Conservation (phyloP, 2,888 invertebrate genomes). For the Agrotis puta region DNA sequence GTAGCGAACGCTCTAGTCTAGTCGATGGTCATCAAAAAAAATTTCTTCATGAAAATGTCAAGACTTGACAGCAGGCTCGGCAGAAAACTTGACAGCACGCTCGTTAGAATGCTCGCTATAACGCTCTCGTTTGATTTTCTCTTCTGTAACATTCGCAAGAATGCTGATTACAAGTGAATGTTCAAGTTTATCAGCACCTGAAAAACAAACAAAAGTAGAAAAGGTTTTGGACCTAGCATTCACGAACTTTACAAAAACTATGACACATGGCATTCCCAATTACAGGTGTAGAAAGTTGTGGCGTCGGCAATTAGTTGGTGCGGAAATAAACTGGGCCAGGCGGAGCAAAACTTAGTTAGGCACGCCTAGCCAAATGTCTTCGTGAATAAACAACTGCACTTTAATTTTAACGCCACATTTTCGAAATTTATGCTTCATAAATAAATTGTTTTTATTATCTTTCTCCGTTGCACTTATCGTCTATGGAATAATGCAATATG, state of each 20-base stretch:
- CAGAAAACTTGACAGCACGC: no score
- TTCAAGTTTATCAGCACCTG: no score
- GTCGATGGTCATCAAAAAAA: no score
- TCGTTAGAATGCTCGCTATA: no score
- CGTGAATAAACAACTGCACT: slow-evolving; percentile 61
- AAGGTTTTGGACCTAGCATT: slow-evolving; percentile 24
- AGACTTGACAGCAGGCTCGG: no score
- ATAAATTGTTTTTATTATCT: neutral
- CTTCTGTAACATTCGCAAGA: no score
- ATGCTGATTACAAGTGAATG: no score
- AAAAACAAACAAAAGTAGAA: slow-evolving; percentile 26
- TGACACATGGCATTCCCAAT: slow-evolving; percentile 72
- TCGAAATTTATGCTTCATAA: neutral
- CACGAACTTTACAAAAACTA: slow-evolving; percentile 49
- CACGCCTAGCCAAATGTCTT: slow-evolving; percentile 64
- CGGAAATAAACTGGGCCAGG: slow-evolving; percentile 73
- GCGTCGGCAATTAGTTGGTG: slow-evolving; percentile 73
- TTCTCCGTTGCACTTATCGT: no score
- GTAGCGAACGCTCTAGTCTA: no score
- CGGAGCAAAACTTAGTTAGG: slow-evolving; percentile 66
- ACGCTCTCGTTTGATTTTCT: no score
- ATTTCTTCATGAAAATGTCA: no score
- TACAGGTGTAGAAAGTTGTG: slow-evolving; percentile 74
- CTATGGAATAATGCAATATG: neutral
- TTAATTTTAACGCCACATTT: slow-evolving; percentile 34